Evolutionary conservation across 92 coral and sea anemone species (phyloP).

Genomic region (Pocillopora grandis): DNA sequence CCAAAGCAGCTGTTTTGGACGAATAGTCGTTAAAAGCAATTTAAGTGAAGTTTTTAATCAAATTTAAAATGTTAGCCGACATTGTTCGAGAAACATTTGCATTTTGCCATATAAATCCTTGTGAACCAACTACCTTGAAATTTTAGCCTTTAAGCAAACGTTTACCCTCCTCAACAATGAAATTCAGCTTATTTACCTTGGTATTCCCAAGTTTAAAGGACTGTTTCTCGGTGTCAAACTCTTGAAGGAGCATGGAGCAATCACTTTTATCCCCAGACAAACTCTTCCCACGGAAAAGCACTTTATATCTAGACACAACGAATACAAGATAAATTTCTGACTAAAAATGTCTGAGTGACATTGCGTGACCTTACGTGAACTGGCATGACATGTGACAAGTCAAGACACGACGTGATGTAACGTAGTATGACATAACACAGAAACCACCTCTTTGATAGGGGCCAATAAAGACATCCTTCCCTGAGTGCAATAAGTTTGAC

Average conservation of each 20-base stretch:
- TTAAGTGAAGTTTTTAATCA: too few relatives aligned
- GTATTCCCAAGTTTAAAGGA: constrained; percentile 93
- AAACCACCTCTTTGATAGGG: too few relatives aligned
- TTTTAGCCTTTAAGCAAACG: background rate
- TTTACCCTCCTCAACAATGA: background rate
- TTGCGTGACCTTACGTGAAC: background rate
- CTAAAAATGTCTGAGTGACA: too few relatives aligned
- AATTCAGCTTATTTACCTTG: constrained; percentile 46
- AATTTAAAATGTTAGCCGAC: background rate
- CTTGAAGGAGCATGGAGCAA: constrained; percentile 77
- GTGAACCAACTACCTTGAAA: background rate
- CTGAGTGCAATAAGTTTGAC: background rate
- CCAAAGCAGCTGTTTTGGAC: too few relatives aligned
- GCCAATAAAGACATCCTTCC: too few relatives aligned
- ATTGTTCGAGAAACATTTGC: background rate
- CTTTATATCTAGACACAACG: constrained; percentile 73
- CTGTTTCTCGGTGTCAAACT: constrained; percentile 70
- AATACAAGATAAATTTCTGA: background rate
- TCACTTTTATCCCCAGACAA: constrained; percentile 78
- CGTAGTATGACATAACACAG: too few relatives aligned
- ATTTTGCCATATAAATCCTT: background rate
- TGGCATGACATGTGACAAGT: background rate
- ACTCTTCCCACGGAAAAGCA: constrained; percentile 79
- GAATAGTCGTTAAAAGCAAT: too few relatives aligned
- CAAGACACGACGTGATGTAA: background rate